Evolutionary conservation across 2,888 invertebrate genomes (phyloP).

Genomic region (Apamea epomidion): DNA sequence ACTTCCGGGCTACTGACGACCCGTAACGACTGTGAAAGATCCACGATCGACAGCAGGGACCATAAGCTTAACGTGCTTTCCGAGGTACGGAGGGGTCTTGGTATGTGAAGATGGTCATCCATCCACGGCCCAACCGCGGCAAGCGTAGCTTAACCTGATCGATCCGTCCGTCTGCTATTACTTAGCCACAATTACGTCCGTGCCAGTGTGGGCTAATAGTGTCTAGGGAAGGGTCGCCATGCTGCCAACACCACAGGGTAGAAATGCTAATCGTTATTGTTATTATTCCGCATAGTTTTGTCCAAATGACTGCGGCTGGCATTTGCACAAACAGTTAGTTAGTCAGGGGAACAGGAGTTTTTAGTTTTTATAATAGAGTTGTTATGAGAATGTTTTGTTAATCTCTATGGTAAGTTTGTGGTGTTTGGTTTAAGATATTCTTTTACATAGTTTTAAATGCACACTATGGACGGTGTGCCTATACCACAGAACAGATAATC

Average conservation of each 20-base stretch:
- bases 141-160: too few species aligned
- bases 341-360: neutral
- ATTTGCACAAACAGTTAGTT: conserved; percentile 22
- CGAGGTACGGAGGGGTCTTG: too few species aligned
- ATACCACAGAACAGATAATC: too few species aligned
- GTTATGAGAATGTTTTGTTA: neutral
- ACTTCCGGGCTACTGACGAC: too few species aligned
- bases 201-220: neutral
- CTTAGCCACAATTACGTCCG: neutral
- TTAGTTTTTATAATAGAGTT: conserved; percentile 4
- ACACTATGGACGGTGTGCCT: neutral
- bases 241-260: conserved; percentile 36
- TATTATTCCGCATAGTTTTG: conserved; percentile 48
- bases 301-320: conserved; percentile 35
- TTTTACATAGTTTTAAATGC: neutral
- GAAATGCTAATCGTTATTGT: conserved; percentile 52
- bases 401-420: neutral
- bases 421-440: neutral
- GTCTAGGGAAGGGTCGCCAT: conserved; percentile 35
- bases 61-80: too few species aligned
- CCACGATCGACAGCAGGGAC: too few species aligned
- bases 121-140: too few species aligned
- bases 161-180: too few species aligned
- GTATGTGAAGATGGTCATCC: too few species aligned
- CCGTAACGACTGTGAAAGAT: too few species aligned